These are phyloP conservation scores for Tragelaphus oryx DNA, from an alignment of 2,797 vertebrate species.

Conservation along the genomic window DNA sequence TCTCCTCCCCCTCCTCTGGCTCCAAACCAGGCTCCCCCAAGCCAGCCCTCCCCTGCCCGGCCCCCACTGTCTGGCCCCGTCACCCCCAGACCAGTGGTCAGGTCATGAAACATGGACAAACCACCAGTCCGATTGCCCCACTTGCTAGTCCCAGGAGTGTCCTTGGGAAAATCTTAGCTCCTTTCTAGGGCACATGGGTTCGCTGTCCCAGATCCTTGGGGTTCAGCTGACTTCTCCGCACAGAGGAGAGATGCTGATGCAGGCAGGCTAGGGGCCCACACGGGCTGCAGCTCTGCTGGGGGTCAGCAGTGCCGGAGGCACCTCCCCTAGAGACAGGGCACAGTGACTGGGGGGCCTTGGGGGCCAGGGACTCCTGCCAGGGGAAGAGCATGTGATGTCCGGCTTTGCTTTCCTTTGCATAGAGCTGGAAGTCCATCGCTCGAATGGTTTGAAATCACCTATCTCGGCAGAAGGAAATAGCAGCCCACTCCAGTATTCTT, in stretches of 20 bases:
- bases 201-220: background rate
- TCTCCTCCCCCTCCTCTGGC: background rate
- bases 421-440: background rate
- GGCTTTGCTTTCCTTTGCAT: background rate
- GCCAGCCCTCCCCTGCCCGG: background rate
- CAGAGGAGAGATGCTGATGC: background rate
- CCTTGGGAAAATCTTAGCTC: background rate
- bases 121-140: background rate
- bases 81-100: background rate
- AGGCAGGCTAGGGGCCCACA: background rate
- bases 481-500: background rate
- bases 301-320: fast-evolving
- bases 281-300: background rate
- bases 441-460: background rate
- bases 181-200: background rate
- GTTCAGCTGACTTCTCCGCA: background rate
- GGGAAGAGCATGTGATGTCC: background rate
- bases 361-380: fast-evolving
- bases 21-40: background rate
- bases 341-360: fast-evolving
- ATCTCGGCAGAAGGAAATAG: background rate
- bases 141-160: background rate
- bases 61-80: background rate
- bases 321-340: background rate
- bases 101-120: background rate